phyloP scores from a whole-genome alignment of 2,888 invertebrate genomes.

The Drosophila antonietae region DNA sequence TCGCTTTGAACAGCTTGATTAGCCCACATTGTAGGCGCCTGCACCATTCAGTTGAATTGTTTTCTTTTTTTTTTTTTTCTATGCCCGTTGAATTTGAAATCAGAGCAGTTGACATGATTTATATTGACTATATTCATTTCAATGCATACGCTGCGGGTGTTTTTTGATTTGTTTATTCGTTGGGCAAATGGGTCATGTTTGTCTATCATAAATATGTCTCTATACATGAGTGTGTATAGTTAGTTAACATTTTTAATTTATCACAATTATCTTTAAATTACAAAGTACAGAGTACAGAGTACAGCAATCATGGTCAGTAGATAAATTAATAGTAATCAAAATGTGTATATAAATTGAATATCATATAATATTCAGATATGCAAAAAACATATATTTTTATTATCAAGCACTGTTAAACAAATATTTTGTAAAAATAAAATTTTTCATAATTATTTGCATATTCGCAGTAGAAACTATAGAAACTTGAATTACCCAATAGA shows the following conservation, averaged over 20 bases:
- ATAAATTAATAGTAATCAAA: too few species aligned
- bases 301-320: neutral
- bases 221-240: neutral
- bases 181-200: constrained; percentile 48
- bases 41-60: constrained; percentile 5
- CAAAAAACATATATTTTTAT: too few species aligned
- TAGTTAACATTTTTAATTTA: neutral
- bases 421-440: too few species aligned
- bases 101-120: constrained; percentile 56
- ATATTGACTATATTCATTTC: constrained; percentile 49
- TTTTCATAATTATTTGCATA: too few species aligned
- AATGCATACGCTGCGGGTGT: constrained; percentile 18
- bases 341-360: neutral
- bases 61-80: neutral
- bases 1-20: constrained; percentile 28
- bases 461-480: neutral
- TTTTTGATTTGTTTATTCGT: constrained; percentile 20
- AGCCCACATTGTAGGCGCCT: constrained; percentile 37
- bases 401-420: too few species aligned
- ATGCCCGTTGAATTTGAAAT: constrained; percentile 34
- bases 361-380: neutral
- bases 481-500: neutral
- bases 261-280: neutral
- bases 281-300: neutral
- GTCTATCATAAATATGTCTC: constrained; percentile 4